Conservation (phyloP, 2,888 invertebrate genomes). For the Conus canariensis region DNA sequence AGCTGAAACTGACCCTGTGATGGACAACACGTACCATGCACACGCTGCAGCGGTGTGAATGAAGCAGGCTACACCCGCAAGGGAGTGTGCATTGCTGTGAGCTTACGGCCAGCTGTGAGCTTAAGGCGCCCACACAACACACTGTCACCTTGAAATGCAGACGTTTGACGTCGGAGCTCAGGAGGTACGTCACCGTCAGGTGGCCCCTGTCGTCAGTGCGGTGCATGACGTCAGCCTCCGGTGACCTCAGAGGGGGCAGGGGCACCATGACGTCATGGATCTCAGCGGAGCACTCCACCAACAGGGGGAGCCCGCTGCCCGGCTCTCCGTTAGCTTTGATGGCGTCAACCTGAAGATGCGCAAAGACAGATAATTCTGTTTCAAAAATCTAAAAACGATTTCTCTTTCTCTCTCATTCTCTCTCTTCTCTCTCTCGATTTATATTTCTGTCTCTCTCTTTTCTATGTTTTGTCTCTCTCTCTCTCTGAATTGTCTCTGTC, state of each 20-base stretch:
- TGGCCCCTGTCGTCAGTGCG: slow-evolving; percentile 50
- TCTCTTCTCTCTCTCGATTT: too few relatives aligned
- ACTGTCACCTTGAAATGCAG: slow-evolving; percentile 49
- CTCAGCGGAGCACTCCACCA: slow-evolving; percentile 46
- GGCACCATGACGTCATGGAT: slow-evolving; percentile 34
- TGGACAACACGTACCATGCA: too few relatives aligned
- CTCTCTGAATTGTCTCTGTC: too few relatives aligned
- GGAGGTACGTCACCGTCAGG: slow-evolving; percentile 42
- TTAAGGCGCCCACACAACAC: neutral
- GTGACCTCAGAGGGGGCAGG: slow-evolving; percentile 33
- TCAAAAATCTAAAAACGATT: neutral
- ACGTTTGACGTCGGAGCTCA: slow-evolving; percentile 44
- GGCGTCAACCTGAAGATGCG: slow-evolving; percentile 48
- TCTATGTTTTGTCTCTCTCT: too few relatives aligned
- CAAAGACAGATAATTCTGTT: neutral
- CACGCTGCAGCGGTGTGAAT: too few relatives aligned
- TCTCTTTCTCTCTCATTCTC: too few relatives aligned
- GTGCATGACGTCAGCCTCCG: neutral
- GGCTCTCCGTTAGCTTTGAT: slow-evolving; percentile 51
- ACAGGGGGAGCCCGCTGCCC: slow-evolving; percentile 44
- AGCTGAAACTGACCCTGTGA: too few relatives aligned
- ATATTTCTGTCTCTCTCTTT: too few relatives aligned
- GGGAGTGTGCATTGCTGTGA: too few relatives aligned
- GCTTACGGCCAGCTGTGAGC: too few relatives aligned
- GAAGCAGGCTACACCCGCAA: too few relatives aligned